Evolutionary conservation across 2,888 invertebrate genomes (phyloP), one percentile per base, ranked within the genome.

Genomic region (Apomyelois bistriatella): DNA sequence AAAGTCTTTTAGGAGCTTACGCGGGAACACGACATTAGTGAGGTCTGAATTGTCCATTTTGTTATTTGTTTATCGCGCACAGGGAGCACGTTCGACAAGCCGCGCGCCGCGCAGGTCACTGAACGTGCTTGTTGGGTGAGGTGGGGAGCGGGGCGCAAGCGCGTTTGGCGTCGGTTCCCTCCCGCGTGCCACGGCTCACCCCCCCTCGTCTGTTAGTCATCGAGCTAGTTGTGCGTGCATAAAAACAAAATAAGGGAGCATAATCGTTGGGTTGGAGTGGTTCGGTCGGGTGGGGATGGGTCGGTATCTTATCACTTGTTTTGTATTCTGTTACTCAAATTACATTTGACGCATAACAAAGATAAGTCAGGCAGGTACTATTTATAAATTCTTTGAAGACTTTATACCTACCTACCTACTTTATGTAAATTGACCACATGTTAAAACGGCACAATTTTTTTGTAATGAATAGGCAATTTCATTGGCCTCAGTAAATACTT

Each of bases 101-200:
- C 61, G 79, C 74, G 81, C 79, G 84, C 61, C 79, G 82, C 78
- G 79, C 84, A 72, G 71, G 74, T 78, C 72, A 83, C 84, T 84
- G 76, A 66, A 62, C 68, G 61, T 70, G 75, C 66, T 70, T 53
- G 47, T 22, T 49, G 7, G 40, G 38, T 22, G 41, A 63, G 56
- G 56, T 53, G 12, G 58, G 56, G 59, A 49, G 53, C 48, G 53
- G 51, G 57, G 59, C 53, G 57, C 53, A 53, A 35, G 40, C 49
- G 58, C 50, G 57, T 52, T 57, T 52, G 54, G 47, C 38, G 1
- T 7, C 52, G 32, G 7, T 32, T 54, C 15, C 46, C 35, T 43
- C 52, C 15, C 47, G 30, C 43, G 16, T 30, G 9, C 16, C 37
- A 36, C 48, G 42, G 47, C 37, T 42, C 38, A 38, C 42, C 9